A percentile compares a stretch with the other conserved stretches of the same genome.
These are phyloP conservation scores for Nipponacmea schrenckii DNA, from an alignment of 2,888 invertebrate genomes.

Conservation along the genomic window DNA sequence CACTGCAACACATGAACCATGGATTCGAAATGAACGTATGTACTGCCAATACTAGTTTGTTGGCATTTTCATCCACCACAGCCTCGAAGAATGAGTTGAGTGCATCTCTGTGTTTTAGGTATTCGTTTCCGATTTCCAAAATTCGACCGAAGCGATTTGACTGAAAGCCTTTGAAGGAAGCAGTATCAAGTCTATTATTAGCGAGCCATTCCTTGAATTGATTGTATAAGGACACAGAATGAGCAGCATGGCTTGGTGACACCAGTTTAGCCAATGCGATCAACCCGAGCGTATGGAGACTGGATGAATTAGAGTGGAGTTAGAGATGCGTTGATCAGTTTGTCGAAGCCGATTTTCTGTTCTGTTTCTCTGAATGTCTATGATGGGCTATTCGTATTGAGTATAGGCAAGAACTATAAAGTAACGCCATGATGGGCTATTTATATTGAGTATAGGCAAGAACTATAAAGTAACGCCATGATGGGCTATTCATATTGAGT, in stretches of 20 bases:
- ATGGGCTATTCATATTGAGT: too few relatives aligned
- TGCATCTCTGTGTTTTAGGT: not conserved
- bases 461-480: too few relatives aligned
- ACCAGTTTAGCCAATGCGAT: not conserved
- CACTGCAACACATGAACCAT: not conserved
- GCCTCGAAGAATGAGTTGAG: not conserved
- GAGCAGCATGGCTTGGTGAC: conserved; percentile 1
- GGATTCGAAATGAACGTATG: not conserved
- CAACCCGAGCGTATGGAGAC: not conserved
- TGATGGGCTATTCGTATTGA: too few relatives aligned
- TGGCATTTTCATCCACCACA: not conserved
- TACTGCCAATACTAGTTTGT: not conserved
- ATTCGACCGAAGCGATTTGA: not conserved
- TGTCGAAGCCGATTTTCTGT: not conserved
- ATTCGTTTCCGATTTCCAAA: not conserved
- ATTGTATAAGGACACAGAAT: not conserved
- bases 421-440: too few relatives aligned
- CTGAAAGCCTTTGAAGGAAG: not conserved
- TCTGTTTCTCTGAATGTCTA: not conserved
- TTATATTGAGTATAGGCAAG: too few relatives aligned
- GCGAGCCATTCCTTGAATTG: not conserved
- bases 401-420: too few relatives aligned
- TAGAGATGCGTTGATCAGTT: not conserved
- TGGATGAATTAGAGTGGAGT: not conserved
- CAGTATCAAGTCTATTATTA: not conserved